Base-by-base conservation (phyloP, 1,140 invertebrate genomes). In the Lepidurus arcticus region DNA sequence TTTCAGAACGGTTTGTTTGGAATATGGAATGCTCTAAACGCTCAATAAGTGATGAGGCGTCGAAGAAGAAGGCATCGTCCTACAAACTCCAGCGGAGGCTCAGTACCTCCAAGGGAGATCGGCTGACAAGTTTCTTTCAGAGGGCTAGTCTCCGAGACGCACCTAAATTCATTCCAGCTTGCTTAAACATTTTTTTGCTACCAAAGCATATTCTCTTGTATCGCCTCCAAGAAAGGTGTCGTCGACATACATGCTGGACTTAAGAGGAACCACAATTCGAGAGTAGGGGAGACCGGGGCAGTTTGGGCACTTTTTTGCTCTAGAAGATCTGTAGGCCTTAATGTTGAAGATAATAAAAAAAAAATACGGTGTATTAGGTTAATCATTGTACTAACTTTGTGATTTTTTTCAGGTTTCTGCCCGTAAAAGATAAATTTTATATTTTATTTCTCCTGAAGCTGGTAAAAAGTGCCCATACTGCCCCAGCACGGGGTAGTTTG, bases 161-260 rank as follows among this genome's bases (percentile, higher is more conserved):
- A 11, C 45, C 45, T 16, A 47, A 47, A 9, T 84, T 81, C 77
- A 85, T 84, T 24, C 75, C 76, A 8, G 80, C 82, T 16, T 77
- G 21, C 9, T n/a, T 53, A 79, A 84, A 81, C 0, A 82, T 73
- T 44, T 47, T 16, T 47, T 80, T 16, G 81, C 45, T 47, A 73
- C 76, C 8, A 73, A 10, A 7, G 80, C 81, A 65, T 74, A 3
- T 43, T 74, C 26, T 13, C 16, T n/a, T 13, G 6, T 74, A 26
- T 74, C 74, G 26, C 26, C 74, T 16, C 74, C 74, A 7, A 34
- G 26, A 10, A 74, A 34, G 13, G 26, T 42, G 24, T 74, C 74
- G 1, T 74, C 74, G 11, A 74, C 74, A n/a, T 74, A 74, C 26
- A 74, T 16, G 16, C n/a, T 9, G 8, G 16, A 11, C 24, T 10